Evolutionary conservation across 2,797 vertebrate species (phyloP), one percentile per base, ranked within the genome.

Genomic region (Prionace glauca): DNA sequence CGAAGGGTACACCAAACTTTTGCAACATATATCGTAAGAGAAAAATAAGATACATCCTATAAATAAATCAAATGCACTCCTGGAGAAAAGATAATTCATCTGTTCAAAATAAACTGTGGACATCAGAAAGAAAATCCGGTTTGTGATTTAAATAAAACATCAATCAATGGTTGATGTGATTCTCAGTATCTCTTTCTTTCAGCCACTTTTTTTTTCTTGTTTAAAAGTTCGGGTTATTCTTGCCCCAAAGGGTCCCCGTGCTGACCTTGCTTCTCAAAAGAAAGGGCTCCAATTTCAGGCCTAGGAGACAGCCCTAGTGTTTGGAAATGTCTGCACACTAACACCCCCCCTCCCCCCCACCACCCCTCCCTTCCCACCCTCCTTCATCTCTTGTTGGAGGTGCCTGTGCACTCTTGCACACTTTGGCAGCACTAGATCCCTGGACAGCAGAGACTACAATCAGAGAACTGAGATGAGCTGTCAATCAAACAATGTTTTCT

Each of bases 271-370:
- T 96, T 97, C 97, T 98, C 97, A 96, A 97, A 18, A 97, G 97
- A 97, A 97, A 98, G 97, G 97, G 97, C 72, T 98, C 98, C 97
- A 97, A 97, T 98, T 98, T 98, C 98, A 98, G 97, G 97, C 98
- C 98, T 97, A 96, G 97, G 97, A 97, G 97, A 97, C 97, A 97
- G 97, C 97, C 97, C 62, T 14, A 65, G 14, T 65, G 62, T 65
- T 65, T 65, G 14, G 14, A 65, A 65, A 0, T 14, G 62, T 65
- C 62, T 65, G 62, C 62, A 65, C 1, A 9, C 60, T 7, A 50
- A 2, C 45, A 4, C 5, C 62, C 11, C 62, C 10, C 3, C 50
- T 4, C 50, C 50, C 50, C 50, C 50, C 50, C 50, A 56, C 62
- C 62, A 9, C 11, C 62, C 0, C 45, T 50, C 3, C 45, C 45